Conservation (phyloP, 1,140 invertebrate species). For the Magallana angulata region DNA sequence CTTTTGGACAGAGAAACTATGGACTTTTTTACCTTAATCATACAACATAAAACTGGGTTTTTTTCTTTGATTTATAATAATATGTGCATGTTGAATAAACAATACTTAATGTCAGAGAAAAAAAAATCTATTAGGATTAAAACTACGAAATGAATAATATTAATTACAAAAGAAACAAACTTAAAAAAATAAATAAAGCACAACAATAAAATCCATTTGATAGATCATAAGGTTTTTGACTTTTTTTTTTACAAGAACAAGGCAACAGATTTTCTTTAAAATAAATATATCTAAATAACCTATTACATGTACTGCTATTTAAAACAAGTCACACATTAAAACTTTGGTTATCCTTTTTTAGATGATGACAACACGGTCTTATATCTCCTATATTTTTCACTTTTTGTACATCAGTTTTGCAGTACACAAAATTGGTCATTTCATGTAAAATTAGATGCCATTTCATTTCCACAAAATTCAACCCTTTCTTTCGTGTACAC, state of each 20-base stretch:
- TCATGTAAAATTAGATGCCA: no score
- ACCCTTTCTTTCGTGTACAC: no score
- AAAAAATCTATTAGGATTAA: background rate
- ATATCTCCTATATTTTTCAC: no score
- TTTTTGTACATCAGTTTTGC: no score
- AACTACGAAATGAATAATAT: constrained; percentile 25
- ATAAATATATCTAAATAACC: no score
- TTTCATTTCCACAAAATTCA: no score
- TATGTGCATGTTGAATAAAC: background rate
- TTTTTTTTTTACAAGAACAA: background rate
- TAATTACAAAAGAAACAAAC: constrained; percentile 17
- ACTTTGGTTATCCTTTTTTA: no score
- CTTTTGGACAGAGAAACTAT: no score
- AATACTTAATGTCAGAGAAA: background rate
- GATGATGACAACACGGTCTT: no score
- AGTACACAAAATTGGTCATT: no score
- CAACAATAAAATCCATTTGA: constrained; percentile 12
- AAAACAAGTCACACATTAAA: no score
- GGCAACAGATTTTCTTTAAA: background rate
- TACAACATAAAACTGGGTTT: background rate
- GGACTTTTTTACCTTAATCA: background rate
- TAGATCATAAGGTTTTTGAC: background rate
- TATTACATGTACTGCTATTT: no score
- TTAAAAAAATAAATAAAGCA: constrained; percentile 39
- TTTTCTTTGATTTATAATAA: background rate